These are phyloP conservation scores for Choreutis nemorana DNA, from an alignment of 2,888 invertebrate genomes.

Conservation along the genomic window DNA sequence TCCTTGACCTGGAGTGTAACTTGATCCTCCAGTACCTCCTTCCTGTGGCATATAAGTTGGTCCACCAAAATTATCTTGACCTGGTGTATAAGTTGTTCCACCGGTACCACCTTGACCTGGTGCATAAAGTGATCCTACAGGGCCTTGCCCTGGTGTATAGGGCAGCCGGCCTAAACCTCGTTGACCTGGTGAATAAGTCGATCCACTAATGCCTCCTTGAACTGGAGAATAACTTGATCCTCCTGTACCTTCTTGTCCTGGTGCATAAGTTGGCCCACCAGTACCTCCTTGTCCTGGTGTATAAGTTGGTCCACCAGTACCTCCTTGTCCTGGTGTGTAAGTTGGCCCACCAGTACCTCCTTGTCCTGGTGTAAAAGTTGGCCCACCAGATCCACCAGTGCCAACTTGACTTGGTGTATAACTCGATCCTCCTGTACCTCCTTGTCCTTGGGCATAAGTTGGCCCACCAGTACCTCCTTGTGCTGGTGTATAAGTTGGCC, in stretches of 20 bases:
- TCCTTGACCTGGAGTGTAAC: conserved; percentile 5
- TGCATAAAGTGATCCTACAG: too few species aligned
- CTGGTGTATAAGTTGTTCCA: conserved; percentile 5
- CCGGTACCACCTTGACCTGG: conserved; percentile 6
- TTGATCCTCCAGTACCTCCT: too few species aligned
- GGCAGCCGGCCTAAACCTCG: conserved; percentile 3
- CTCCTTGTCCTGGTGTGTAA: too few species aligned
- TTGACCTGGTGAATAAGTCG: conserved; percentile 10
- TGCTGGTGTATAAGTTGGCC: too few species aligned
- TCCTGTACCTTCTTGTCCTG: conserved; percentile 7
- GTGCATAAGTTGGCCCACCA: too few species aligned
- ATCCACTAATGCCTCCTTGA: conserved; percentile 6
- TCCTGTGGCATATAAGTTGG: too few species aligned
- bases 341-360: conserved; percentile 9
- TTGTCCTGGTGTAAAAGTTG: conserved; percentile 10
- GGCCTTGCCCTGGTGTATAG: too few species aligned
- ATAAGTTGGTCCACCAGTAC: too few species aligned
- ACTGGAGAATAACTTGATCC: conserved; percentile 8
- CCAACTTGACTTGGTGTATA: conserved; percentile 3
- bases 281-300: too few species aligned
- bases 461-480: too few species aligned
- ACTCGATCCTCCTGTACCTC: conserved; percentile 3
- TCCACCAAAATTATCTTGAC: conserved; percentile 7
- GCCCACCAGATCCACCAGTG: conserved; percentile 5
- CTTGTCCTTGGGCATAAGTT: conserved; percentile 4